Evolutionary conservation across 1,140 invertebrate genomes (phyloP), one percentile per base, ranked within the genome.

Genomic region (Chironomus tepperi): DNA sequence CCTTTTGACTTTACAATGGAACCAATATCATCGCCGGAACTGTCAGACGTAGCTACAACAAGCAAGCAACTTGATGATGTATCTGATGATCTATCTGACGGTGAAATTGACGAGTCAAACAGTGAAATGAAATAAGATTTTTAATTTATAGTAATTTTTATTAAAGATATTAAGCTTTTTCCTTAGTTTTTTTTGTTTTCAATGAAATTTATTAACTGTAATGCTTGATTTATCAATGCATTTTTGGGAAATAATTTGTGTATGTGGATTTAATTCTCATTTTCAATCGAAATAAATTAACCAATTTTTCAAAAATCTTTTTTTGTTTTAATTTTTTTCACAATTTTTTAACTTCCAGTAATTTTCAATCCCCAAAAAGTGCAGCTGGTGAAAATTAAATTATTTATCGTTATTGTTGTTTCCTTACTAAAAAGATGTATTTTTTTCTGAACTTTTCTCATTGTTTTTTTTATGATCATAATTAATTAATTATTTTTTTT

Each of bases 141-240:
- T n/a, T 15, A n/a, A 57, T 57, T 57, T 57, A 57, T 12, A n/a
- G n/a, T 57, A 57, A 15, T 57, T 57, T 57, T 57, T 57, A 57
- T 57, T 57, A 57, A 57, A 57, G 47, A 12, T 57, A 57, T 57
- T 57, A 57, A 57, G 47, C 47, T 57, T 57, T 57, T n/a, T 57
- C 15, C 47, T 57, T 57, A 57, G 12, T 12, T 5, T n/a, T n/a
- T n/a, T n/a, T 34, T 34, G 24, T 34, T 34, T n/a, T 57, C 47
- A 57, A 57, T 57, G 47, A 57, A 47, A 12, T 34, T 34, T 34
- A 57, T 57, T 57, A 57, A 10, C 15, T 57, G 47, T 57, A 57
- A 57, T 57, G 47, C 47, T 57, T 57, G 47, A 57, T 57, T 57
- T 57, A 57, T n/a, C n/a, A 34, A 34, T 34, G 24, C n/a, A 57